phyloP scores from a whole-genome alignment of 2,888 invertebrate species.

The Apodemia mormo region DNA sequence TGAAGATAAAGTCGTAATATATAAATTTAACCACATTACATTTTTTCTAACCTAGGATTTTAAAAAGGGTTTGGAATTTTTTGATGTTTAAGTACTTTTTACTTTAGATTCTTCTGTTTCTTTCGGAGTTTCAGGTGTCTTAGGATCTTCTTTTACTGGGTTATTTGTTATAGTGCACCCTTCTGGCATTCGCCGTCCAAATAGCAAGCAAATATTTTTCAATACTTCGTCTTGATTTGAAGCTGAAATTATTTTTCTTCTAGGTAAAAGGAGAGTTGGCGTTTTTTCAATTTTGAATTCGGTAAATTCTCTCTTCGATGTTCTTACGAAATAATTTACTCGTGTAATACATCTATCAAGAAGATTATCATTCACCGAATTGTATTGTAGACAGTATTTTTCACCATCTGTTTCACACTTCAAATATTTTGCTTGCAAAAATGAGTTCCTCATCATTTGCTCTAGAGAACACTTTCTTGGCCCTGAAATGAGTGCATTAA shows the following conservation, averaged over 20 bases:
- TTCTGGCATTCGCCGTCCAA: slow-evolving; percentile 28
- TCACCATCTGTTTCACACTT: slow-evolving; percentile 34
- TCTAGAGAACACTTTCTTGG: slow-evolving; percentile 41
- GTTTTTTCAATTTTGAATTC: slow-evolving; percentile 31
- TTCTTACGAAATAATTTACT: slow-evolving; percentile 27
- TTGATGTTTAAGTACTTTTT: too few relatives aligned
- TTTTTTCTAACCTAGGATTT: too few relatives aligned
- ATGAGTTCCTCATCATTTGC: slow-evolving; percentile 34
- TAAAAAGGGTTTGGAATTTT: too few relatives aligned
- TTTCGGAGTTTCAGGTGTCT: background rate
- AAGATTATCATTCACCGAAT: slow-evolving; percentile 30
- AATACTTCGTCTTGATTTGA: slow-evolving; percentile 31
- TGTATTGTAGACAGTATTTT: slow-evolving; percentile 30
- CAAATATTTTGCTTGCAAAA: slow-evolving; percentile 37
- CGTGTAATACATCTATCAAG: slow-evolving; percentile 33
- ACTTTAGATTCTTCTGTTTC: background rate
- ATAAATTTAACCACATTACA: too few relatives aligned
- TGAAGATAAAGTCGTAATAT: too few relatives aligned
- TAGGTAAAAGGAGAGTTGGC: slow-evolving; percentile 35
- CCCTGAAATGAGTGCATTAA: slow-evolving; percentile 36
- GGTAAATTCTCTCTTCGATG: slow-evolving; percentile 32
- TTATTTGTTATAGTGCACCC: slow-evolving; percentile 25
- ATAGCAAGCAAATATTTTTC: slow-evolving; percentile 34
- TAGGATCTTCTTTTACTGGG: background rate
- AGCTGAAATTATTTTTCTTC: slow-evolving; percentile 27